Base-by-base conservation (phyloP, 2,888 invertebrate genomes). In the Bruchidius siliquastri region DNA sequence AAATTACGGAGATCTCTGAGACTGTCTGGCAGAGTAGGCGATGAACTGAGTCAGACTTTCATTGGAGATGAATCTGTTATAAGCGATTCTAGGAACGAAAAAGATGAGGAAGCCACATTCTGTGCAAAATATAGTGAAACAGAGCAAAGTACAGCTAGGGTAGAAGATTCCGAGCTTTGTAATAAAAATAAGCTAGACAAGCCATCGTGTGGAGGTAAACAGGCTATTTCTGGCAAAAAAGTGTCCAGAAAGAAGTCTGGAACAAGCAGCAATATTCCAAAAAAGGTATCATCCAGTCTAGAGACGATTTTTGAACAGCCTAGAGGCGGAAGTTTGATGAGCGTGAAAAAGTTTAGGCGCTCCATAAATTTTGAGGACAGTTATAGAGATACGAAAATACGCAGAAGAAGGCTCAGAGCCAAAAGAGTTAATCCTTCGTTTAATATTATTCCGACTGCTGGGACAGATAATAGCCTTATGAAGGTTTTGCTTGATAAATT, bases 291-390 rank as follows among this genome's bases (percentile, higher is more conserved):
- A 2, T 21, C 71, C 20, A 73, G 68, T 21, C 30, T 73, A 21
- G 73, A 73, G 49, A 73, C 73, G 2, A 73, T 73, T 71, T 73
- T 73, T 22, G 73, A 73, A 21, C 22, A 21, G 0, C 73, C 73
- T 22, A 73, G 71, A 49, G 30, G 22, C 8, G 68, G 32, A 22
- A 22, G 2, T 8, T n/a, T 22, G 21, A 73, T 73, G 73, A 71
- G 68, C n/a, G 32, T 49, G 1, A 73, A 69, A 26, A 73, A 73
- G 10, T 73, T 30, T n/a, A n/a, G 67, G 22, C 68, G 73, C 30
- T 71, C 32, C 66, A 71, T 73, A 26, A 69, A 68, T 69, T 73
- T 73, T 49, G 73, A 71, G 0, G 71, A 71, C 21, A 68, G 70
- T 30, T 71, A 73, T 13, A 71, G 20, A 10, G 68, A 32, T 13